Evolutionary conservation across 2,113 vertebrate genomes (phyloP), one percentile per base, ranked within the genome.

Genomic region (Otus sunia): DNA sequence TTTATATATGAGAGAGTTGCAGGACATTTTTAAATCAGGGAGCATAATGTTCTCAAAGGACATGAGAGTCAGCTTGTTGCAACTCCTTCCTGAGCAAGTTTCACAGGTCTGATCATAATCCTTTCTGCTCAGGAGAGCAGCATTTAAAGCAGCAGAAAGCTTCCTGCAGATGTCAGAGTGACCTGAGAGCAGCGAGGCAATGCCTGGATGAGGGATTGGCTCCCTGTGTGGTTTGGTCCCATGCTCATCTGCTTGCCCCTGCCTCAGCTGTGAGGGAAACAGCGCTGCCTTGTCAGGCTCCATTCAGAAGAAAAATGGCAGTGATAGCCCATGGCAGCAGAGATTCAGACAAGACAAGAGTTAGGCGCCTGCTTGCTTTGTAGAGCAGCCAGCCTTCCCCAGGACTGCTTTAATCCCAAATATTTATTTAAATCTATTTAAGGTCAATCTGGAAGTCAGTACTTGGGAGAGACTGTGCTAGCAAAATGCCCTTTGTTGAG

Each of bases 111-210:
- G 69, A 89, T 45, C 15, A 34, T 20, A 45, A 26, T 58, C 58
- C 21, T 60, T 36, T 75, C 23, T 75, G 66, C 81, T 84, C 36
- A 66, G 56, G 12, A 92, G 36, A 94, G 56, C 30, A 43, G 50
- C 26, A 32, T 59, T 90, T 69, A 53, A 74, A 91, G 77, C 87
- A 88, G 67, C 68, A 0, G 0, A 84, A 52, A 89, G 43, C 41
- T 68, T 91, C 73, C 77, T 94, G 69, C 58, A 90, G 94, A 73
- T 62, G 80, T 89, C 86, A 88, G 88, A 90, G 34, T 72, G 76
- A 94, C 77, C 73, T 78, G 29, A 64, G 0, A 37, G 62, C 73
- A 94, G 27, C 1, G 0, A 89, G 22, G 53, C 20, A 56, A 53
- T 1, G 2, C 20, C 43, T 78, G 64, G 32, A 27, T 72, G 36